Base-by-base conservation (phyloP, 1,140 invertebrate species). In the Muscidifurax raptorellus region DNA sequence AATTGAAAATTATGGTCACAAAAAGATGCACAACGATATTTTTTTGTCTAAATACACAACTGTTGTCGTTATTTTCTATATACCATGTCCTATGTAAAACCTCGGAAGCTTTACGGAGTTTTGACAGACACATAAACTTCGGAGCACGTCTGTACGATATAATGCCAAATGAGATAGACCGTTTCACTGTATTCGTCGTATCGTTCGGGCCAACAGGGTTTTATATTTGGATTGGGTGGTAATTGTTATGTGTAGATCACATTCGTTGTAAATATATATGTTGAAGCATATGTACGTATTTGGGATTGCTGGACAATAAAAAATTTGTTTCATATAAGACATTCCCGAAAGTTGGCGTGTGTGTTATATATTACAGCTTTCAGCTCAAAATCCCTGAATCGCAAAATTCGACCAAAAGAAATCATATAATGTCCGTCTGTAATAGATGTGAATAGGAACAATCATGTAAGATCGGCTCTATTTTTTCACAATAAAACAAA, bases 261-360 rank as follows among this genome's bases (percentile, higher is more conserved):
- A 89, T 89, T 88, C 66, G 10, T 71, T 86, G 76, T 87, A 86
- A 86, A 87, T 84, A 88, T 87, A 88, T 76, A 80, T 86, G 87
- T 88, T 85, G 27, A 80, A 66, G 66, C 36, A 85, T 86, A 86
- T 78, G 64, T 77, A 85, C 80, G 80, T 87, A 87, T 84, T 80
- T 76, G 79, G 86, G 82, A 88, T 91, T 90, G 90, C 87, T 91
- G 88, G 89, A 86, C 89, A 90, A 90, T 90, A 87, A 87, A 80
- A 87, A 85, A 78, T 71, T 76, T 85, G 64, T 82, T 66, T 66
- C 30, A 30, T 28, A 82, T 27, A 69, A 75, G 44, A 74, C 52
- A 71, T 71, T n/a, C n/a, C 27, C 2, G 30, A 18, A 44, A 32
- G 32, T 66, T 78, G 44, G n/a, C 9, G 1, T 69, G 25, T 69